phyloP scores from a whole-genome alignment of 2,113 vertebrate species.

The Gymnobelideus leadbeateri region DNA sequence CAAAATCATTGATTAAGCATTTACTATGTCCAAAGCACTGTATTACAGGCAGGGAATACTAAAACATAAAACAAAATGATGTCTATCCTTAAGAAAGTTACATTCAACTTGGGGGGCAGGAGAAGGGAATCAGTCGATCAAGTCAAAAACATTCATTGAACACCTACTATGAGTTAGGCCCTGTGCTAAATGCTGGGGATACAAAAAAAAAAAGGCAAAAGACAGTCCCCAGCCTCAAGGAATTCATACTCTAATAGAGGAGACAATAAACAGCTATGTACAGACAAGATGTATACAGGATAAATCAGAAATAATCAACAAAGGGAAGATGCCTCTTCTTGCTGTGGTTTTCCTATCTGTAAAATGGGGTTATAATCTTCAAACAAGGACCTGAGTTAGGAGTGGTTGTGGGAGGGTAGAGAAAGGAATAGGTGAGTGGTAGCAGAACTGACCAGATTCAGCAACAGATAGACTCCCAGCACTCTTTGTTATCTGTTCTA shows the following conservation, averaged over 20 bases:
- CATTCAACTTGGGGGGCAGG: too few relatives aligned
- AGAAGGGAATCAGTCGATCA: neutral
- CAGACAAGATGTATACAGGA: neutral
- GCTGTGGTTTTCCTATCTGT: neutral
- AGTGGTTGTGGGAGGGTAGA: too few relatives aligned
- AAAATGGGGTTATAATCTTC: neutral
- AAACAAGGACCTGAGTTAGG: neutral
- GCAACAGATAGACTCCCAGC: neutral
- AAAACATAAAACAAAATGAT: too few relatives aligned
- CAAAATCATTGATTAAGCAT: neutral
- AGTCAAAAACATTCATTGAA: neutral
- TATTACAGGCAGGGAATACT: neutral
- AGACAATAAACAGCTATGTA: neutral
- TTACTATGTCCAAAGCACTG: neutral
- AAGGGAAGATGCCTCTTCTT: neutral
- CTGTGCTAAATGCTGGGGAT: neutral
- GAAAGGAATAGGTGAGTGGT: too few relatives aligned
- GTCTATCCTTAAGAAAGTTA: too few relatives aligned
- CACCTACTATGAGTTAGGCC: neutral
- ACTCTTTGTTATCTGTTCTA: neutral
- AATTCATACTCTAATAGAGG: neutral
- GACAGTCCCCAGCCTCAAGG: neutral
- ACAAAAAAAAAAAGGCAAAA: neutral
- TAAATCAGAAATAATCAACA: slow-evolving; percentile 3
- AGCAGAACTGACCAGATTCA: too few relatives aligned